Conservation (phyloP, 2,797 vertebrate genomes). For the Halcyon chelicuti region DNA sequence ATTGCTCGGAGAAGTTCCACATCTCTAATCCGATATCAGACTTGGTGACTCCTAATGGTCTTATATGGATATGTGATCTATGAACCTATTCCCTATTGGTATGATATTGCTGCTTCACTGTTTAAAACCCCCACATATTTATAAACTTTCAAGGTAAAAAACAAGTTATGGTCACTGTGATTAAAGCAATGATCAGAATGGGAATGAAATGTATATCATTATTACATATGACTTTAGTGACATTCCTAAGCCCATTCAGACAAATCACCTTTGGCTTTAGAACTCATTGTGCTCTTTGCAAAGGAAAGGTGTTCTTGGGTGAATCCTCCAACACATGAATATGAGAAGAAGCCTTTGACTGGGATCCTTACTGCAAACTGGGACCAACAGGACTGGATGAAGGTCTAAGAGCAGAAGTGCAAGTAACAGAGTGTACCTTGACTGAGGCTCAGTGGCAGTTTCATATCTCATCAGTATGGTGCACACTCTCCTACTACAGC, state of each 20-base stretch:
- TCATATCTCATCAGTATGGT: not conserved
- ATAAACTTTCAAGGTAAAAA: not conserved
- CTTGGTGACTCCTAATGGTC: not conserved
- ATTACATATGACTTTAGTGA: not conserved
- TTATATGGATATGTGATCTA: not conserved
- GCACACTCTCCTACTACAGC: not conserved
- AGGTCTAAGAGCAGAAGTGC: not conserved
- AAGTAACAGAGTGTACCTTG: not conserved
- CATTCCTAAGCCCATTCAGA: not conserved
- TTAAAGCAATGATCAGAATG: not conserved
- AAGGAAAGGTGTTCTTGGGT: not conserved
- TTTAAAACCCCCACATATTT: not conserved
- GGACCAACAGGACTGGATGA: not conserved
- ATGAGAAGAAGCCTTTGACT: not conserved
- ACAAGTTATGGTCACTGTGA: not conserved
- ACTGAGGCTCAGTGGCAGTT: not conserved
- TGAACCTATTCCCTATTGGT: not conserved
- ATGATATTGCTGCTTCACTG: not conserved
- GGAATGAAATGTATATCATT: not conserved
- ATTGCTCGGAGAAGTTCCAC: not conserved
- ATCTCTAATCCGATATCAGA: not conserved
- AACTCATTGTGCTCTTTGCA: not conserved
- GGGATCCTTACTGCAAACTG: not conserved
- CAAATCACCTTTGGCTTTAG: not conserved
- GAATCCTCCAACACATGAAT: not conserved